These are phyloP conservation scores for Dynastes hyllus DNA, from an alignment of 2,888 invertebrate genomes.

Conservation along the genomic window DNA sequence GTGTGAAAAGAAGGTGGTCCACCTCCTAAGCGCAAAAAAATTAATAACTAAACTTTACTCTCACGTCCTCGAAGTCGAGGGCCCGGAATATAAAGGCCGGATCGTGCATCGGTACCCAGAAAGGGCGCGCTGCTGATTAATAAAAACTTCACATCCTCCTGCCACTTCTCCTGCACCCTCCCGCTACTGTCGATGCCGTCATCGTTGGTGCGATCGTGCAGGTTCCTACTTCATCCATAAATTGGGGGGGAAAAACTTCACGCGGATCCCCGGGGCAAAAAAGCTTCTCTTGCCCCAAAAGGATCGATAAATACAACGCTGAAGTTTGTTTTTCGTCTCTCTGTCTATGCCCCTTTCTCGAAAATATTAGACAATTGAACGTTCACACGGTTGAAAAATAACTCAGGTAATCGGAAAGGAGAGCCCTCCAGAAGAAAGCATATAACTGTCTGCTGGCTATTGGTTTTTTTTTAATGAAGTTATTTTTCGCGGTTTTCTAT, in stretches of 20 bases:
- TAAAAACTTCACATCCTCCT: constrained; percentile 27
- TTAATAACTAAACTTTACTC: constrained; percentile 32
- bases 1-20: not conserved
- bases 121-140: constrained; percentile 12
- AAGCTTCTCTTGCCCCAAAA: not conserved
- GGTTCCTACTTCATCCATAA: constrained; percentile 21
- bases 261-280: too few species aligned
- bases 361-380: too few species aligned
- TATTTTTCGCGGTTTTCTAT: too few species aligned
- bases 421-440: too few species aligned
- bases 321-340: too few species aligned
- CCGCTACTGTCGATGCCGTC: not conserved
- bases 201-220: constrained; percentile 6
- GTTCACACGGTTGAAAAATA: too few species aligned
- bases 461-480: too few species aligned
- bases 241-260: too few species aligned
- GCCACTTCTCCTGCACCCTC: not conserved
- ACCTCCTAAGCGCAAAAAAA: not conserved
- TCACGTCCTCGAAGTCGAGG: constrained; percentile 3
- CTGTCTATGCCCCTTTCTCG: too few species aligned
- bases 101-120: not conserved
- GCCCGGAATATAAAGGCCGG: not conserved
- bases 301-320: not conserved
- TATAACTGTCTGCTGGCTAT: too few species aligned
- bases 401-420: too few species aligned